Evolutionary conservation across 2,888 invertebrate genomes (phyloP).

Genomic region (Exocentrus adspersus): DNA sequence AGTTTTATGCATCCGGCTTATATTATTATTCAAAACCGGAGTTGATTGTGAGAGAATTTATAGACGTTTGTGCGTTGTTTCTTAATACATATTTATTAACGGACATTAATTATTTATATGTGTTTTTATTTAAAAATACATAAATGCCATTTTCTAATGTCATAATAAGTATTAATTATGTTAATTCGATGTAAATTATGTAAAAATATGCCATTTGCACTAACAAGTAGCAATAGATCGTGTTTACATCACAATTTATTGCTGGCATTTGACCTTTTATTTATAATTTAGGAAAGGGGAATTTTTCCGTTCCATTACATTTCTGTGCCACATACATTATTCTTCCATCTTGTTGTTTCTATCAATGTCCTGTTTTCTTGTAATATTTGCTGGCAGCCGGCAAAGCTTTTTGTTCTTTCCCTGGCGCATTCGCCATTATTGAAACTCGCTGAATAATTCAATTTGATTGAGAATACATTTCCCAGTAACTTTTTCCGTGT

Average conservation of each 20-base stretch:
- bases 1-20: conserved; percentile 45
- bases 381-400: too few species aligned
- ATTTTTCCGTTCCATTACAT: conserved; percentile 1
- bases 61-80: conserved; percentile 40
- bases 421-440: too few species aligned
- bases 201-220: conserved; percentile 17
- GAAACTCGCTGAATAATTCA: too few species aligned
- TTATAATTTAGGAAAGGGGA: conserved; percentile 1
- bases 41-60: conserved; percentile 45
- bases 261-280: conserved; percentile 20
- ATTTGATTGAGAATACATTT: too few species aligned
- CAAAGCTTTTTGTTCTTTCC: too few species aligned
- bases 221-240: conserved; percentile 18
- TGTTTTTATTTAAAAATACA: conserved; percentile 8
- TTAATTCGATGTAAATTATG: conserved; percentile 23
- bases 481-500: background rate
- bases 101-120: conserved; percentile 23
- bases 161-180: conserved; percentile 23
- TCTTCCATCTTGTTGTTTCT: too few species aligned
- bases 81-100: conserved; percentile 38
- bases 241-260: conserved; percentile 7
- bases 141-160: conserved; percentile 22
- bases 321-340: background rate
- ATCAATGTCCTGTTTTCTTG: too few species aligned
- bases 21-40: conserved; percentile 44